These are phyloP conservation scores for Drosophila gunungcola DNA, from an alignment of 1,140 invertebrate species.

Conservation along the genomic window DNA sequence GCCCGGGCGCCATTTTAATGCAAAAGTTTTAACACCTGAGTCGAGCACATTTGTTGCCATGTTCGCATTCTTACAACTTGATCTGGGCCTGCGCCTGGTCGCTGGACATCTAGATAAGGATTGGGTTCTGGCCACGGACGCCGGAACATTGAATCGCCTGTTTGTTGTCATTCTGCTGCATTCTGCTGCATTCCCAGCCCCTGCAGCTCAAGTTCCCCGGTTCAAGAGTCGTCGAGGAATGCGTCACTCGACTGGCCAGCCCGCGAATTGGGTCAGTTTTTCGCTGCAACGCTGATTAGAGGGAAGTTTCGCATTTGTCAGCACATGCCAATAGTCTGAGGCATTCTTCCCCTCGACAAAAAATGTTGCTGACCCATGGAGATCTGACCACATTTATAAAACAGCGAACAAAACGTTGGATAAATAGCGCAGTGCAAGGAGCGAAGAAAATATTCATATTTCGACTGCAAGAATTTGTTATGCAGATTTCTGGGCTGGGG, in stretches of 20 bases:
- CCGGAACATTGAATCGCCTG: slow-evolving; percentile 30
- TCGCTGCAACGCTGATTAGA: slow-evolving; percentile 53
- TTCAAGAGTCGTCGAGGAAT: slow-evolving; percentile 52
- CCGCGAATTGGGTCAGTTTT: slow-evolving; percentile 63
- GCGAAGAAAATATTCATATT: slow-evolving; percentile 16
- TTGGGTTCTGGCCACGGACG: slow-evolving; percentile 9
- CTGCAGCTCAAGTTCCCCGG: slow-evolving; percentile 8
- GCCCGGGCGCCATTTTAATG: slow-evolving; percentile 74
- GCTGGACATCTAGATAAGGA: slow-evolving; percentile 74
- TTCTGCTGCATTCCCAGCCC: slow-evolving; percentile 38
- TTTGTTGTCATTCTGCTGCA: slow-evolving; percentile 55
- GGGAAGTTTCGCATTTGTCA: slow-evolving; percentile 52
- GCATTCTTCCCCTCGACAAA: slow-evolving; percentile 30
- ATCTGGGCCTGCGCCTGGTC: slow-evolving; percentile 53
- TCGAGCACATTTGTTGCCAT: slow-evolving; percentile 62
- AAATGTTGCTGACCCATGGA: slow-evolving; percentile 35
- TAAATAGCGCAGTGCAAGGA: slow-evolving; percentile 8
- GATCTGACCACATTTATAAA: slow-evolving; percentile 27
- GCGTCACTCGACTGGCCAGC: slow-evolving; percentile 58
- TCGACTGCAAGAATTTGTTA: slow-evolving; percentile 28
- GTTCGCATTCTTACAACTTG: slow-evolving; percentile 78
- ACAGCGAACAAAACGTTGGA: slow-evolving; percentile 25
- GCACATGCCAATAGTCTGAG: slow-evolving; percentile 74
- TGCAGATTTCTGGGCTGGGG: slow-evolving; percentile 38
- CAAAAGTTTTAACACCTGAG: slow-evolving; percentile 72